A percentile compares a stretch with the other conserved stretches of the same genome.
phyloP scores from a whole-genome alignment of 2,888 invertebrate species.

The Tolmerus cingulatus region DNA sequence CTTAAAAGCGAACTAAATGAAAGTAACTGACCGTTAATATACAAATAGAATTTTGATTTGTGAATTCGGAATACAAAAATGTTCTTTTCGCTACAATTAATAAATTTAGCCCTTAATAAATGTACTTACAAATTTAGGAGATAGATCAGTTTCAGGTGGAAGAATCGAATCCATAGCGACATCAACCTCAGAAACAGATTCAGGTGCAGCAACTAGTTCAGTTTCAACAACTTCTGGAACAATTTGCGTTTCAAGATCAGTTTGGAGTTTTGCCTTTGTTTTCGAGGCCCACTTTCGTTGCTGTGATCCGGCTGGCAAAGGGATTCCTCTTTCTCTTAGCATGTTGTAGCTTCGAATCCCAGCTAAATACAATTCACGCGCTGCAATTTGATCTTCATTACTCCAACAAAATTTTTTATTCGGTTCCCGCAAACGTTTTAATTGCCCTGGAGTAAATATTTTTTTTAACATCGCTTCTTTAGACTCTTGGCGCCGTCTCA shows the following conservation, averaged over 20 bases:
- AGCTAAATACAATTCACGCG: not conserved
- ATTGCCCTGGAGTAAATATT: not conserved
- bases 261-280: not conserved
- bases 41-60: no score
- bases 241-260: not conserved
- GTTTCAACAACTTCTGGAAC: not conserved
- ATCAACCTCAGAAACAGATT: not conserved
- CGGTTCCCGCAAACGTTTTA: not conserved
- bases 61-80: no score
- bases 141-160: not conserved
- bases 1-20: no score
- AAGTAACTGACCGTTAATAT: no score
- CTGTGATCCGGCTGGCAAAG: not conserved
- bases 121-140: not conserved
- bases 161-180: not conserved
- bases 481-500: not conserved
- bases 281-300: not conserved
- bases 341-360: not conserved
- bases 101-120: not conserved
- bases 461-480: not conserved
- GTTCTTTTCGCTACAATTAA: no score
- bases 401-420: not conserved
- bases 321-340: not conserved
- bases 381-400: not conserved
- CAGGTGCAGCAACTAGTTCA: not conserved